A percentile compares a stretch with the other conserved stretches of the same genome.
Conservation (phyloP, 2,888 invertebrate genomes). For the Cephalotes varians region DNA sequence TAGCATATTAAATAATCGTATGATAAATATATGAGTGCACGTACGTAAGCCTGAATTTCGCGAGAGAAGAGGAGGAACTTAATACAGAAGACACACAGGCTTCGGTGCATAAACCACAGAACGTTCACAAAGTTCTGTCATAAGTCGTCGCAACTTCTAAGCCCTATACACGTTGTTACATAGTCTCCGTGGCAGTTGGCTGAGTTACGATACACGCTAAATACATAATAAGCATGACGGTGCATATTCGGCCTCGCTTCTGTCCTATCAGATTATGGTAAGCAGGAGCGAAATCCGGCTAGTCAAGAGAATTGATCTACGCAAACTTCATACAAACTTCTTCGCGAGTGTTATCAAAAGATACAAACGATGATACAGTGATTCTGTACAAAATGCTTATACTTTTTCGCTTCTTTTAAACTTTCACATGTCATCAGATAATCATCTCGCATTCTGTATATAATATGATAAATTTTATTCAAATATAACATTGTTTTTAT, state of each 20-base stretch:
- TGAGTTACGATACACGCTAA: conserved; percentile 66
- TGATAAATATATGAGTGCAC: not conserved
- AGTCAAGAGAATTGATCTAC: conserved; percentile 52
- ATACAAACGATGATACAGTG: conserved; percentile 15
- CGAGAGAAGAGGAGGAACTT: conserved; percentile 29
- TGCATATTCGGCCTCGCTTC: conserved; percentile 17
- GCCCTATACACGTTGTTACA: conserved; percentile 58
- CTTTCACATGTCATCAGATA: not conserved
- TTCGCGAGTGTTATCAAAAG: conserved; percentile 19
- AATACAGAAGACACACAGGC: conserved; percentile 41
- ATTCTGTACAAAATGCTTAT: not conserved
- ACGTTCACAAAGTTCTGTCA: conserved; percentile 66
- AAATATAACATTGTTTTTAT: not conserved
- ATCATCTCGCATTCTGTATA: not conserved
- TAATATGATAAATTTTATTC: conserved; percentile 4
- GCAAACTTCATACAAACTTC: conserved; percentile 55
- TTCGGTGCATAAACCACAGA: conserved; percentile 58
- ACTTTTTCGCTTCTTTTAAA: not conserved
- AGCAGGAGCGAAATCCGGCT: conserved; percentile 61
- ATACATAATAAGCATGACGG: conserved; percentile 68
- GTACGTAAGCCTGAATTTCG: conserved; percentile 19
- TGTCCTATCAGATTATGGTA: conserved; percentile 65
- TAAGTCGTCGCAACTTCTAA: conserved; percentile 67
- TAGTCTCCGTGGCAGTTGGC: conserved; percentile 53
- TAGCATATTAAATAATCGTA: conserved; percentile 24